These are phyloP conservation scores for Oncorhynchus kisutch DNA, from an alignment of 2,113 vertebrate species.

Conservation along the genomic window DNA sequence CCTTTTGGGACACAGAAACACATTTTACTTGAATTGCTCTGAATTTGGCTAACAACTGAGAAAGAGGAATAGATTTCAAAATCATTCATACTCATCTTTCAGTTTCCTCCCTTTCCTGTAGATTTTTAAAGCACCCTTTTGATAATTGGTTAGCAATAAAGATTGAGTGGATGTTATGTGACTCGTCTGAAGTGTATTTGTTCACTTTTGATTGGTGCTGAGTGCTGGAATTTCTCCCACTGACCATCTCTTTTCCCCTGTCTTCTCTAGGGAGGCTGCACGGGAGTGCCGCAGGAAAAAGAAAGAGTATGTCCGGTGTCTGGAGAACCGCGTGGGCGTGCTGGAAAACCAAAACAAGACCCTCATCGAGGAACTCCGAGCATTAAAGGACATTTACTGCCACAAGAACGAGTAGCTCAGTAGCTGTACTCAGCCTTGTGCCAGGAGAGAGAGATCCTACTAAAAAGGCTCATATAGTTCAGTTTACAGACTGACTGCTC, in stretches of 20 bases:
- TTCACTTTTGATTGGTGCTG: too few relatives aligned
- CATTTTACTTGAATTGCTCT: too few relatives aligned
- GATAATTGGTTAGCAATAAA: too few relatives aligned
- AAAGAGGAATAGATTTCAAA: too few relatives aligned
- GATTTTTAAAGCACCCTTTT: too few relatives aligned
- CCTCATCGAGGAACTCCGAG: constrained; percentile 98
- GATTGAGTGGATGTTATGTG: too few relatives aligned
- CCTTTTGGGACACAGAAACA: too few relatives aligned
- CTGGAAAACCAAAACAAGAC: constrained; percentile 99
- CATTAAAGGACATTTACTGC: constrained; percentile 98
- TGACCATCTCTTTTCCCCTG: not conserved
- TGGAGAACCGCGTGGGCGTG: constrained; percentile 97
- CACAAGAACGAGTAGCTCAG: constrained; percentile 89
- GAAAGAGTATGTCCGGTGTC: constrained; percentile 98
- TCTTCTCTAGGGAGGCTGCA: constrained; percentile 84
- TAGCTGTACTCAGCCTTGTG: not conserved
- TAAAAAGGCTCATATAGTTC: constrained; percentile 67
- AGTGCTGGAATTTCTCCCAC: not conserved
- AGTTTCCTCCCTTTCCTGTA: too few relatives aligned
- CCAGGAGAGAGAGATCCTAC: constrained; percentile 42
- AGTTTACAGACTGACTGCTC: constrained; percentile 31
- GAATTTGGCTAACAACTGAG: too few relatives aligned
- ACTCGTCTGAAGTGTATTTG: too few relatives aligned
- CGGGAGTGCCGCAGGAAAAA: constrained; percentile 98
- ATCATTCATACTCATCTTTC: too few relatives aligned